Evolutionary conservation across 2,888 invertebrate genomes (phyloP).

Genomic region (Drosophila nr. perissopoda): DNA sequence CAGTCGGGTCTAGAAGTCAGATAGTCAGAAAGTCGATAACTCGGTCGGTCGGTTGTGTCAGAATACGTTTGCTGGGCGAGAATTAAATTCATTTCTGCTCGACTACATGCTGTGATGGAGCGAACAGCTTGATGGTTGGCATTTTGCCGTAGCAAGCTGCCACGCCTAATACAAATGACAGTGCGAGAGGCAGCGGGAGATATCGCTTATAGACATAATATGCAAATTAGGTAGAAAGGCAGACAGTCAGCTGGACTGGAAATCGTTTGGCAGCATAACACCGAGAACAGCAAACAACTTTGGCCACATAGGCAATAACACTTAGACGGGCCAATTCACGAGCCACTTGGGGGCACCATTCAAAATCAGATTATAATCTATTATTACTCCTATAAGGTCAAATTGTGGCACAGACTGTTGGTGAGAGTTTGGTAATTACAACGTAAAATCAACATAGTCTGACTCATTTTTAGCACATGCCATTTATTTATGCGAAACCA

Average conservation of each 20-base stretch:
- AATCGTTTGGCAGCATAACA: constrained; percentile 11
- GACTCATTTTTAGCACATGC: constrained; percentile 29
- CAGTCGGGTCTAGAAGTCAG: not conserved
- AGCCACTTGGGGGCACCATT: constrained; percentile 1
- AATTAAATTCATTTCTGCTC: constrained; percentile 42
- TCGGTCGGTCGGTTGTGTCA: constrained; percentile 26
- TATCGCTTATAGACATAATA: constrained; percentile 59
- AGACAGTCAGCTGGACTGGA: constrained; percentile 26
- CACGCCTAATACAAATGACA: constrained; percentile 30
- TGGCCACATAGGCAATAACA: constrained; percentile 28
- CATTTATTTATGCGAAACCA: constrained; percentile 60
- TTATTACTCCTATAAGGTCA: constrained; percentile 27
- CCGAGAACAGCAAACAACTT: constrained; percentile 10
- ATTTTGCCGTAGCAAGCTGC: constrained; percentile 9
- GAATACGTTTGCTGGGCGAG: constrained; percentile 28
- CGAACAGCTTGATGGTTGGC: constrained; percentile 24
- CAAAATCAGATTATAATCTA: constrained; percentile 43
- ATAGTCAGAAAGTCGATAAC: constrained; percentile 3
- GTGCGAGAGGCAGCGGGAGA: constrained; percentile 9
- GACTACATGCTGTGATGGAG: constrained; percentile 26
- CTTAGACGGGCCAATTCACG: constrained; percentile 29
- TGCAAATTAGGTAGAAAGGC: constrained; percentile 65
- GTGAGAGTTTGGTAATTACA: constrained; percentile 27
- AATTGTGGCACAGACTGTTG: constrained; percentile 17
- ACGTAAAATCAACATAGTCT: constrained; percentile 1